These are phyloP conservation scores for Drosophila parthenogenetica DNA, from an alignment of 2,888 invertebrate species.

Conservation along the genomic window DNA sequence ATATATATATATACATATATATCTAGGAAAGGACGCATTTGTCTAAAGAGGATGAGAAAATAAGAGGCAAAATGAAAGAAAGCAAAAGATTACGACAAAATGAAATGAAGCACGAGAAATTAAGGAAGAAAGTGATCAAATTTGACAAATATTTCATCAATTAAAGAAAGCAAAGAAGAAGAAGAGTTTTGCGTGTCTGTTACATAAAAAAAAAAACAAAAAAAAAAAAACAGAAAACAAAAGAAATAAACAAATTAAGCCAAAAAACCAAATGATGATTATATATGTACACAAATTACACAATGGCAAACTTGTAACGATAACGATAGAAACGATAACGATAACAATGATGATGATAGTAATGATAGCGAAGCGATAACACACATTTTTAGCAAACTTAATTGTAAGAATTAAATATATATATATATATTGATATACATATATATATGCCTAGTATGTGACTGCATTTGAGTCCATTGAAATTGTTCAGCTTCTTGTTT, in stretches of 20 bases:
- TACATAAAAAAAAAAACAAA: constrained; percentile 7
- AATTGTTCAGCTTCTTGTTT: constrained; percentile 25
- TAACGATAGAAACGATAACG: constrained; percentile 6
- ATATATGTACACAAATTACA: constrained; percentile 29
- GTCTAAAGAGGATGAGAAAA: neutral
- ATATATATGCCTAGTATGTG: constrained; percentile 18
- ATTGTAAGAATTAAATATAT: constrained; percentile 32
- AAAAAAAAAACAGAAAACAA: constrained; percentile 4
- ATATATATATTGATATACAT: constrained; percentile 21
- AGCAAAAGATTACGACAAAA: neutral
- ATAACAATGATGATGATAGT: constrained; percentile 4
- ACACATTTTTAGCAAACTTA: constrained; percentile 37
- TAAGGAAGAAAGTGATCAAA: neutral
- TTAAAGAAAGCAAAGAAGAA: neutral
- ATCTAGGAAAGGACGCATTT: constrained; percentile 5
- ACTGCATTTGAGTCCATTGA: constrained; percentile 27
- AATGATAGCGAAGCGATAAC: constrained; percentile 4
- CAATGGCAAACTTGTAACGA: constrained; percentile 6
- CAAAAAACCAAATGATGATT: constrained; percentile 45
- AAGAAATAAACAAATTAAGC: constrained; percentile 27
- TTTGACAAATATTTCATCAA: constrained; percentile 10
- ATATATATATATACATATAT: constrained; percentile 13
- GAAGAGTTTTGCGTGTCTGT: constrained; percentile 20
- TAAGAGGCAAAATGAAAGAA: neutral
- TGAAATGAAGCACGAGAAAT: neutral